Base-by-base conservation (phyloP, 2,113 vertebrate genomes). In the Oncorhynchus kisutch region DNA sequence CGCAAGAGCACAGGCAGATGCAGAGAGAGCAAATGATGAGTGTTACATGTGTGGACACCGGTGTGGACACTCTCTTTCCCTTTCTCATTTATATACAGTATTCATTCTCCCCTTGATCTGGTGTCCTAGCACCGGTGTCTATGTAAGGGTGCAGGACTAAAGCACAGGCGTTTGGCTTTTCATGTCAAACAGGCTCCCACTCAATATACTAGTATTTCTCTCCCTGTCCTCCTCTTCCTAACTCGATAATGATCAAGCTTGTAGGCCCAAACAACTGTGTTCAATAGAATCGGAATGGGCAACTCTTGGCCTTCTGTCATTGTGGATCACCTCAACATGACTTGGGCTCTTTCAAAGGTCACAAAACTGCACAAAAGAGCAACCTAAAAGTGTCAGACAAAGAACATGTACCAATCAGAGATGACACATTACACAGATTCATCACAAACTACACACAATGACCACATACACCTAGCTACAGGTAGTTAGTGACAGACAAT, bases 191-290 rank as follows among this genome's bases (percentile, higher is more conserved):
- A 86, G 86, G 75, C 69, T 80, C 79, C 79, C 77, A 81, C 76
- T 86, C 76, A 83, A 80, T 77, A 73, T 76, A 73, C 81, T 73
- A 79, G 69, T 74, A 83, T 87, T 77, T 76, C 76, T 60, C 29
- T 74, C 70, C 49, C 20, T 25, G 60, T 64, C 20, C 20, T 64
- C 60, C 60, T 25, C 25, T 66, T n/a, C 11, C 24, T 14, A 12
- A 27, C 64, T 14, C 4, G 1, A 25, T 29, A n/a, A 66, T 4
- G 25, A 25, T 12, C 11, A 66, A 24, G 60, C 25, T 67, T 25
- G 65, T 27, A 13, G 13, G 51, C 4, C 13, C 16, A 54, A 16
- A 22, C 59, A 62, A 62, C 14, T 7, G 20, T 29, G 25, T 24
- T 29, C 24, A 29, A 67, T 16, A 16, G 65, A 67, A 67, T 16